Base-by-base conservation (phyloP, 2,888 invertebrate genomes). In the Lapara coniferarum region DNA sequence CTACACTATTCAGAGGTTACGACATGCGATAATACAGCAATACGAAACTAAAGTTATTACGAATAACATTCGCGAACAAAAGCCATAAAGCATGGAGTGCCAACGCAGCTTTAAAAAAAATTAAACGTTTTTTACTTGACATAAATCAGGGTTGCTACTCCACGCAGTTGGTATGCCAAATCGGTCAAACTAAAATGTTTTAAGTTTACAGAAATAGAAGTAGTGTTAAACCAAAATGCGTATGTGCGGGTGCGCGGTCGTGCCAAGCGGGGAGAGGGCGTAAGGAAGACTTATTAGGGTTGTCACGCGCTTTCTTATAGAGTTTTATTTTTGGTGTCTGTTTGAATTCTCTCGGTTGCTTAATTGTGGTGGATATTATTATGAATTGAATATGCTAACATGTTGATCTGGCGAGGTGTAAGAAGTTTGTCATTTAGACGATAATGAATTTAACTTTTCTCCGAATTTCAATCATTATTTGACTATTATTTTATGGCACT, bases 111-210 rank as follows among this genome's bases (percentile, higher is more conserved):
- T 53, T 63, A 69, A 69, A 69, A 59, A 53, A 59, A 19, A 59
- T 68, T 59, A 63, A 63, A 68, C 46, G 51, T 52, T 37, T 46
- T 46, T 59, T 68, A 69, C 68, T 69, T 53, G 53, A 73, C 68
- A 71, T 76, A 73, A 73, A 72, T 75, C 70, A 70, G 70, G 73
- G 58, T 8, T 73, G 74, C 76, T 78, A 75, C 79, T 79, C 75
- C 74, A 72, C 63, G 70, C 71, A 72, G 74, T 73, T 69, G 74
- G 70, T 70, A 73, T 74, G 85, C 83, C 84, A 85, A 85, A 82
- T 85, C 87, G 84, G 86, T 85, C 86, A 86, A 76, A 77, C 74
- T 63, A 71, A 76, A 80, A 77, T 76, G 78, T 74, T 75, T 75
- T 72, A 75, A 76, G 70, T 75, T 77, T 66, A 67, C 68, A 71